Percentiles rank a stretch among this genome's conserved stretches.
These are phyloP conservation scores for Aurelia aurita complex sp. Pacific DNA, from an alignment of 30 jellyfish, hydroid and myxozoan species.

Conservation along the genomic window DNA sequence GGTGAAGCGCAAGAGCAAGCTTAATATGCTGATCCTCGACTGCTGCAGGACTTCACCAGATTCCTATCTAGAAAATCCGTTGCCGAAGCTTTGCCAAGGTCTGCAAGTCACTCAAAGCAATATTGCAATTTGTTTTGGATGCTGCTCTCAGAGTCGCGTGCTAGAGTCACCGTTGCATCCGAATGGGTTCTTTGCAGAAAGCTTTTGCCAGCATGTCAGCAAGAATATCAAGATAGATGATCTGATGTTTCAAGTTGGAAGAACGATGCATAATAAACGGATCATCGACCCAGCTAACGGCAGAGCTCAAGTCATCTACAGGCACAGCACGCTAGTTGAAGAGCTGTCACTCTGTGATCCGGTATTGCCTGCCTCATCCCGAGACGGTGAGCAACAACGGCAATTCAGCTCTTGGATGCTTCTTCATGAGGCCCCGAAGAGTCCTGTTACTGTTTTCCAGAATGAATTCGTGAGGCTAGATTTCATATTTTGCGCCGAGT, in stretches of 20 bases:
- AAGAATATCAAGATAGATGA: slow-evolving; percentile 69
- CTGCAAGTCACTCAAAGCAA: slow-evolving; percentile 70
- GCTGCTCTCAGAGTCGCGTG: slow-evolving; percentile 89
- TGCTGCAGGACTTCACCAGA: slow-evolving; percentile 87
- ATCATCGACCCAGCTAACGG: slow-evolving; percentile 93
- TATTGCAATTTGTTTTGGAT: slow-evolving; percentile 87
- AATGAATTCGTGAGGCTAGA: slow-evolving; percentile 64
- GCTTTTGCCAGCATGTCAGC: slow-evolving; percentile 64
- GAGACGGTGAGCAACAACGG: neutral
- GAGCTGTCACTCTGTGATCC: slow-evolving; percentile 76
- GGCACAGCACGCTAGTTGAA: slow-evolving; percentile 86
- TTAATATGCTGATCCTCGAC: slow-evolving; percentile 81
- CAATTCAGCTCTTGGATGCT: slow-evolving; percentile 53
- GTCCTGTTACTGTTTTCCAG: slow-evolving; percentile 81
- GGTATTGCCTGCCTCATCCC: slow-evolving; percentile 10
- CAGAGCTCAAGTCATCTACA: slow-evolving; percentile 79
- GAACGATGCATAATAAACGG: slow-evolving; percentile 59
- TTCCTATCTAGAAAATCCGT: slow-evolving; percentile 63
- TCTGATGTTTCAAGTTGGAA: slow-evolving; percentile 78
- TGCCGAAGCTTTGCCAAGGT: slow-evolving; percentile 62
- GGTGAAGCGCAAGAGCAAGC: slow-evolving; percentile 50
- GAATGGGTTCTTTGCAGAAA: slow-evolving; percentile 81
- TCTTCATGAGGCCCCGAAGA: slow-evolving; percentile 81
- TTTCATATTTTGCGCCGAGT: slow-evolving; percentile 82
- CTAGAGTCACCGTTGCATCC: slow-evolving; percentile 81